phyloP scores from a whole-genome alignment of 92 coral and sea anemone genomes.

The Scolanthus callimorphus region DNA sequence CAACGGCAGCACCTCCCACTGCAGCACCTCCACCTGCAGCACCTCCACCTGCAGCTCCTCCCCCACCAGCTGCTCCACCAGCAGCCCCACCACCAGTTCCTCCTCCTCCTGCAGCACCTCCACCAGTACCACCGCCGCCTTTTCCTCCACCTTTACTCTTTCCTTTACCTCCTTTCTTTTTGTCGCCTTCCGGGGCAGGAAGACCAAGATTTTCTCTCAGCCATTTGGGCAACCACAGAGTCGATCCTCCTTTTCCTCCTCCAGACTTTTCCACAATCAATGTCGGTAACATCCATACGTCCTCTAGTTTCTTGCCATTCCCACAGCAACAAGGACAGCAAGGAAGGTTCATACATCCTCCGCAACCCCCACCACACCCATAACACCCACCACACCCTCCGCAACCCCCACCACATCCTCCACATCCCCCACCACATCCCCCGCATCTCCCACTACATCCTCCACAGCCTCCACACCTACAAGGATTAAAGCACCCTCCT shows the following conservation, averaged over 20 bases:
- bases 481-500: conserved; percentile 39
- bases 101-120: conserved; percentile 6
- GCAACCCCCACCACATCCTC: conserved; percentile 31
- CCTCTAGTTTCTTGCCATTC: conserved; percentile 59
- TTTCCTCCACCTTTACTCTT: conserved; percentile 11
- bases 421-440: conserved; percentile 57
- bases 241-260: conserved; percentile 46
- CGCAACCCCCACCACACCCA: conserved; percentile 62
- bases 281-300: conserved; percentile 80
- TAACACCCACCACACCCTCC: conserved; percentile 59
- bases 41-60: conserved; percentile 24
- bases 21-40: conserved; percentile 27
- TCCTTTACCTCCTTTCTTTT: conserved; percentile 6
- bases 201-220: conserved; percentile 62
- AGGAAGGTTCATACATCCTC: conserved; percentile 70
- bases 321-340: conserved; percentile 79
- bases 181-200: conserved; percentile 43
- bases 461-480: conserved; percentile 13
- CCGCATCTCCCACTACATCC: conserved; percentile 66
- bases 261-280: conserved; percentile 60
- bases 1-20: conserved; percentile 7
- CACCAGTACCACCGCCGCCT: conserved; percentile 16
- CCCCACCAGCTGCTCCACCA: conserved; percentile 3
- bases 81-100: neutral
- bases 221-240: conserved; percentile 77